Percentiles rank a stretch among this genome's conserved stretches.
phyloP scores from a whole-genome alignment of 2,113 vertebrate species.

The Zosterops pallidus region DNA sequence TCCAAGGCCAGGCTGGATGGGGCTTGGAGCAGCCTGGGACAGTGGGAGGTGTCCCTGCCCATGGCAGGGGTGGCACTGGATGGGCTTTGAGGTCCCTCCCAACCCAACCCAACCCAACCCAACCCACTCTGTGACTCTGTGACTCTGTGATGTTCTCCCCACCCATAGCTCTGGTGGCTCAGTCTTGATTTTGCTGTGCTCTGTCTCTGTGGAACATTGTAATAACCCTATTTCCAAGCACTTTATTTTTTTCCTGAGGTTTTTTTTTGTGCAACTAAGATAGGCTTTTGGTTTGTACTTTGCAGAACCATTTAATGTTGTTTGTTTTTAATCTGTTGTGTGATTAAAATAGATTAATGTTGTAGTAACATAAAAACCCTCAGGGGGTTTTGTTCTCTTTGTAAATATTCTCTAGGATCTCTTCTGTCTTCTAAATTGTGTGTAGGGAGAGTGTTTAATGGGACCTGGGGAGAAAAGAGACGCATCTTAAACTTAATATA shows the following conservation, averaged over 20 bases:
- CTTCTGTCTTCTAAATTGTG: conserved; percentile 53
- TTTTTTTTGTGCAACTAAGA: background rate
- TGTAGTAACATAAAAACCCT: conserved; percentile 65
- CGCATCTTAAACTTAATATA: conserved; percentile 30
- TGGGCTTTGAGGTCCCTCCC: background rate
- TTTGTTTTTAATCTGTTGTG: conserved; percentile 62
- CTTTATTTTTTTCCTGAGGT: background rate
- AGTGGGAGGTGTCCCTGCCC: background rate
- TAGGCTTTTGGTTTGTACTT: background rate
- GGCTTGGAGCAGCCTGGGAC: background rate
- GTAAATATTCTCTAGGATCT: conserved; percentile 66
- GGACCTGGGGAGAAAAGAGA: conserved; percentile 42
- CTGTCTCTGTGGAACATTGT: background rate
- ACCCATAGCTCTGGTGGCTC: background rate
- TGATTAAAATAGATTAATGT: conserved; percentile 69
- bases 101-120: background rate
- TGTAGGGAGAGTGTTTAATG: conserved; percentile 54
- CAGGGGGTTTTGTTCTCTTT: conserved; percentile 44
- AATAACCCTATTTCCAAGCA: background rate
- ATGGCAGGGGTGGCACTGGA: background rate
- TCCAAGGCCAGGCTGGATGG: background rate
- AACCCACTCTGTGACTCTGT: background rate
- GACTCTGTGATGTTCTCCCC: background rate
- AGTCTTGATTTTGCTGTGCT: background rate
- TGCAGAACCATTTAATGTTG: conserved; percentile 27